Conservation (phyloP, 2,113 vertebrate species). For the Nicator chloris region DNA sequence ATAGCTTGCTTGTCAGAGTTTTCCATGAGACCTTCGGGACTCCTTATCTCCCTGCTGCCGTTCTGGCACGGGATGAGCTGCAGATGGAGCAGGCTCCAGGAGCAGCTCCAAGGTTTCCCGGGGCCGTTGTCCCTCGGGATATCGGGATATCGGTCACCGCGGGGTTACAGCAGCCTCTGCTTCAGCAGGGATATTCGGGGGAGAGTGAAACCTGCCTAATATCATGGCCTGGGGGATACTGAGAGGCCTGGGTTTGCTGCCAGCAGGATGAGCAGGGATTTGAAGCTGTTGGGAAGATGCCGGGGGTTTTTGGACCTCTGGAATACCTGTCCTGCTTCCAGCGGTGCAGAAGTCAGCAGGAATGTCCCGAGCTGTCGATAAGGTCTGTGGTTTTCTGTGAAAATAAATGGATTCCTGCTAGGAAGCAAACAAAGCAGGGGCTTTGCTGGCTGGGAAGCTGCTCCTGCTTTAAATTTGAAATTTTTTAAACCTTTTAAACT, state of each 20-base stretch:
- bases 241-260: not conserved
- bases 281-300: not conserved
- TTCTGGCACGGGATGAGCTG: not conserved
- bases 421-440: not conserved
- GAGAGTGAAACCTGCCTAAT: not conserved
- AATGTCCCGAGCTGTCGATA: fast-evolving
- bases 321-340: not conserved
- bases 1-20: conserved; percentile 10
- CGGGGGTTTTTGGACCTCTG: not conserved
- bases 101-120: not conserved
- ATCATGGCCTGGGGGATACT: fast-evolving
- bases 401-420: not conserved
- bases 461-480: too few species aligned
- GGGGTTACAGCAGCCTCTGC: not conserved
- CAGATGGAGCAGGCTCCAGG: not conserved
- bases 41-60: not conserved
- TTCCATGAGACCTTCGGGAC: not conserved
- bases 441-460: not conserved
- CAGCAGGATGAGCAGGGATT: not conserved
- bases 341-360: not conserved
- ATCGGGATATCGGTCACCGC: fast-evolving
- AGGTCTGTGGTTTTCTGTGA: not conserved
- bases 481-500: too few species aligned
- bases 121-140: not conserved
- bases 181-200: not conserved